Evolutionary conservation across 2,113 vertebrate species (phyloP).

Genomic region (Physeter macrocephalus): DNA sequence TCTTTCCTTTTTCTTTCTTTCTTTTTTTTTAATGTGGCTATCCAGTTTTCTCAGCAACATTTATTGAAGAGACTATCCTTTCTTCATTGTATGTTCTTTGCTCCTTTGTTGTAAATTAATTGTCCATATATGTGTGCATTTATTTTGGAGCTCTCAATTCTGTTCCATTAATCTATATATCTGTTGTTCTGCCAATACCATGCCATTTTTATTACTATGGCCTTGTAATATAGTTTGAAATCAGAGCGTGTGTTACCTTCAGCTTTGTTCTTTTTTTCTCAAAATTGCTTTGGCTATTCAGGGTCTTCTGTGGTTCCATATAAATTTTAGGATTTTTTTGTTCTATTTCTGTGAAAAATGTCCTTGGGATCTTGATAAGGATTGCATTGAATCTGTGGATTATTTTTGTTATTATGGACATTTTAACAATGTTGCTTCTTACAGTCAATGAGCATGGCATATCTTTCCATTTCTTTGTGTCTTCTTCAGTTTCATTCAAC

Average conservation of each 20-base stretch:
- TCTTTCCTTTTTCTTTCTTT: not conserved
- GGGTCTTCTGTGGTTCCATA: not conserved
- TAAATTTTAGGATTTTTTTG: not conserved
- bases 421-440: not conserved
- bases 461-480: not conserved
- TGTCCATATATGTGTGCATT: not conserved
- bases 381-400: not conserved
- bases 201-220: not conserved
- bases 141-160: not conserved
- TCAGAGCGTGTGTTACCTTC: not conserved
- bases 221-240: not conserved
- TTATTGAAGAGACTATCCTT: not conserved
- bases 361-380: not conserved
- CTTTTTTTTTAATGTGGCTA: not conserved
- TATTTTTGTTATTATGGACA: not conserved
- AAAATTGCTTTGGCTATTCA: not conserved
- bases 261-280: not conserved
- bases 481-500: not conserved
- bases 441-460: not conserved
- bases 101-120: not conserved
- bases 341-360: not conserved
- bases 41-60: not conserved
- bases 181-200: not conserved
- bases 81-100: not conserved
- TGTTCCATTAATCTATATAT: not conserved